Conservation (phyloP, 1,140 invertebrate species). For the Mamestra configurata region DNA sequence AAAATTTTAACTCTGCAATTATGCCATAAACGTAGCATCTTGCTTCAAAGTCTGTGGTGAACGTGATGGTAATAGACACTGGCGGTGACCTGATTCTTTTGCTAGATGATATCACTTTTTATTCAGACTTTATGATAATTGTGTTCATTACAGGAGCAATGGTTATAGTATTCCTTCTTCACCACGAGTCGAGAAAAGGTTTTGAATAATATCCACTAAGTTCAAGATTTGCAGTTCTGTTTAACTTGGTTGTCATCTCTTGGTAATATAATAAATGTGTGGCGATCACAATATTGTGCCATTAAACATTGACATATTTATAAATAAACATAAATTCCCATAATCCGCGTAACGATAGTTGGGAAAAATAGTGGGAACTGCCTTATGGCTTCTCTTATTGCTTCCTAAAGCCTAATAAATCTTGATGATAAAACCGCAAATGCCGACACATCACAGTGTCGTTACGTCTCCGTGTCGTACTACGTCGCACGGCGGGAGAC, state of each 20-base stretch:
- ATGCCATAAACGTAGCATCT: neutral
- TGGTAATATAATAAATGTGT: neutral
- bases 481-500: slow-evolving; percentile 61
- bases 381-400: slow-evolving; percentile 3
- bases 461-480: slow-evolving; percentile 41
- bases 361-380: neutral
- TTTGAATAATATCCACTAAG: too few species aligned
- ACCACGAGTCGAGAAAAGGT: too few species aligned
- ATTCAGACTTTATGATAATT: too few species aligned
- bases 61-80: neutral
- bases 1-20: slow-evolving; percentile 16
- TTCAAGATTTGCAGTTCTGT: too few species aligned
- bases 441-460: slow-evolving; percentile 20
- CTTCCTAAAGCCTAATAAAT: slow-evolving; percentile 24
- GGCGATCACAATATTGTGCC: slow-evolving; percentile 1
- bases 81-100: neutral
- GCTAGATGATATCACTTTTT: neutral
- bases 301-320: slow-evolving; percentile 1
- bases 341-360: neutral
- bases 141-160: too few species aligned
- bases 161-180: too few species aligned
- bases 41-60: neutral
- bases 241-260: too few species aligned
- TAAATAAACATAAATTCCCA: slow-evolving; percentile 5
- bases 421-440: slow-evolving; percentile 35